These are phyloP conservation scores for Falco concolor DNA, from an alignment of 2,797 vertebrate genomes.

Conservation along the genomic window DNA sequence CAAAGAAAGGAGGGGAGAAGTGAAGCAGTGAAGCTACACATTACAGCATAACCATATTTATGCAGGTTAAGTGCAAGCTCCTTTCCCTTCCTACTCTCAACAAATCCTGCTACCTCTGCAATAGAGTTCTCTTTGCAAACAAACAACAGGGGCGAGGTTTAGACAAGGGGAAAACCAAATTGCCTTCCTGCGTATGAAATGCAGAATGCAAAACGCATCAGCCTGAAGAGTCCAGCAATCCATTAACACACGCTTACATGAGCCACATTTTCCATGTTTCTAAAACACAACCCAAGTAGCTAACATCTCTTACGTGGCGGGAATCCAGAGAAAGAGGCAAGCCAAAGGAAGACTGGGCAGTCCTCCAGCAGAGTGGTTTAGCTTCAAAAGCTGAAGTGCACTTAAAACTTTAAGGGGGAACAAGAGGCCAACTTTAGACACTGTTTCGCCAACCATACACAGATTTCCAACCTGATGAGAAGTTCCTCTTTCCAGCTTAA, in stretches of 20 bases:
- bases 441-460: background rate
- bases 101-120: background rate
- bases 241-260: slow-evolving; percentile 24
- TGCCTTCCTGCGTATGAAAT: background rate
- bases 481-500: background rate
- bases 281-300: slow-evolving; percentile 39
- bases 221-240: background rate
- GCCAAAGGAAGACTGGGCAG: slow-evolving; percentile 63
- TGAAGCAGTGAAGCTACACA: background rate
- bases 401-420: slow-evolving; percentile 72
- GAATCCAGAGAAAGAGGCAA: slow-evolving; percentile 47
- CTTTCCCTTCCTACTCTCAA: background rate
- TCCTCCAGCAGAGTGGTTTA: slow-evolving; percentile 61
- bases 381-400: slow-evolving; percentile 25
- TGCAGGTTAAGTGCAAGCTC: background rate
- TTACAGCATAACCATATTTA: background rate
- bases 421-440: background rate
- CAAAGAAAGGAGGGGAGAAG: background rate
- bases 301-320: slow-evolving; percentile 46
- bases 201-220: background rate
- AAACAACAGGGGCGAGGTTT: background rate
- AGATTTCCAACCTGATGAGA: background rate
- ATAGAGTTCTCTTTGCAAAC: background rate
- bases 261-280: slow-evolving; percentile 69
- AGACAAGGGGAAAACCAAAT: background rate